These are phyloP conservation scores for Mythimna loreyi DNA, from an alignment of 2,888 invertebrate genomes.

Conservation along the genomic window DNA sequence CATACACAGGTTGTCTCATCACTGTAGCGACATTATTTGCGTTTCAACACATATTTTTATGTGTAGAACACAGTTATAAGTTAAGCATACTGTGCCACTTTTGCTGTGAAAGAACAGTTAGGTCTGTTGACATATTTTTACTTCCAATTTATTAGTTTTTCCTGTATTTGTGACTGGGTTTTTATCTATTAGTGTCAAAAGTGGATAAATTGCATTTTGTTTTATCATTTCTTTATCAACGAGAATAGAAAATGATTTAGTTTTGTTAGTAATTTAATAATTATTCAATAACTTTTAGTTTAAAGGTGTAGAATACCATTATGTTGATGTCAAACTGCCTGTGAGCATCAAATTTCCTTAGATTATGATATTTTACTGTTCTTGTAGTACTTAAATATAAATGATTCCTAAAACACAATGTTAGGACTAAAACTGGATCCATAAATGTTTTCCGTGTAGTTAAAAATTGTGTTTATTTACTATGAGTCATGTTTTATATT, in stretches of 20 bases:
- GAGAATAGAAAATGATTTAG: not conserved
- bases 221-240: not conserved
- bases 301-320: not conserved
- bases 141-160: too few species aligned
- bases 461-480: too few species aligned
- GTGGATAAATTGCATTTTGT: not conserved
- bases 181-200: not conserved
- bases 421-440: not conserved
- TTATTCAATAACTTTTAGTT: not conserved
- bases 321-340: not conserved
- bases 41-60: conserved; percentile 14
- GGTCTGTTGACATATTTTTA: conserved; percentile 31
- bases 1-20: not conserved
- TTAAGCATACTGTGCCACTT: conserved; percentile 35
- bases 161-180: too few species aligned
- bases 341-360: not conserved
- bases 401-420: not conserved
- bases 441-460: too few species aligned
- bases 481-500: too few species aligned
- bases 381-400: not conserved
- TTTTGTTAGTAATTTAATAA: not conserved
- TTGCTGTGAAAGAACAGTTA: conserved; percentile 39
- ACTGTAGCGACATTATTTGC: conserved; percentile 5
- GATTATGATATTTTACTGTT: not conserved
- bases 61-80: conserved; percentile 25